Conservation (phyloP, 2,797 vertebrate genomes). For the Ctenopoma multispine region DNA sequence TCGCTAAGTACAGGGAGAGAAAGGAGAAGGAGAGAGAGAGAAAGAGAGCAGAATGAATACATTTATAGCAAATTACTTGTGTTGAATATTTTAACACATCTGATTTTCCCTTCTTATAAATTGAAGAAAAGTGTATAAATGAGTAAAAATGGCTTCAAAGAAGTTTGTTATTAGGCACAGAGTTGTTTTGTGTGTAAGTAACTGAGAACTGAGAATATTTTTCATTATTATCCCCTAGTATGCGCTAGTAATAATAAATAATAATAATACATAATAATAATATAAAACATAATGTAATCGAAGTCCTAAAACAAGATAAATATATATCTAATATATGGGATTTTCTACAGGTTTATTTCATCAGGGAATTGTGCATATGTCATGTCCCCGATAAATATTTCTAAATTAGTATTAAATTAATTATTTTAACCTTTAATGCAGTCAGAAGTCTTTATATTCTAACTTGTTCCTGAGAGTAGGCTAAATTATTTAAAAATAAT, state of each 20-base stretch:
- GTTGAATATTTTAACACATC: not conserved
- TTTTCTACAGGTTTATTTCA: not conserved
- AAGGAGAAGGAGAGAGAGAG: not conserved
- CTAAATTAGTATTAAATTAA: not conserved
- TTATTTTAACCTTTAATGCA: accelerated
- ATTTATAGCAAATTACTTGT: not conserved
- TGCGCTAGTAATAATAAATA: too few species aligned
- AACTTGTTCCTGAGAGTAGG: not conserved
- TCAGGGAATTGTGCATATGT: not conserved
- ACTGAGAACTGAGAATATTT: not conserved
- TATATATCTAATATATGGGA: not conserved
- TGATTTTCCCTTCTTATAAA: not conserved
- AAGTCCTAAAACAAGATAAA: conserved; percentile 9
- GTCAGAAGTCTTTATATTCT: not conserved
- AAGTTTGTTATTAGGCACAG: not conserved
- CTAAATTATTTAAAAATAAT: too few species aligned
- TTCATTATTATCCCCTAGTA: not conserved
- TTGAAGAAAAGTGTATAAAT: not conserved
- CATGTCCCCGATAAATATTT: not conserved
- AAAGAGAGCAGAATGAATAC: not conserved
- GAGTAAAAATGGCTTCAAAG: not conserved
- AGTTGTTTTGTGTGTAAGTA: not conserved
- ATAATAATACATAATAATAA: not conserved
- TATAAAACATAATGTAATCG: not conserved
- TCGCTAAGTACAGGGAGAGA: conserved; percentile 18